Conservation (phyloP, 1,140 invertebrate genomes). For the Euura lappo region DNA sequence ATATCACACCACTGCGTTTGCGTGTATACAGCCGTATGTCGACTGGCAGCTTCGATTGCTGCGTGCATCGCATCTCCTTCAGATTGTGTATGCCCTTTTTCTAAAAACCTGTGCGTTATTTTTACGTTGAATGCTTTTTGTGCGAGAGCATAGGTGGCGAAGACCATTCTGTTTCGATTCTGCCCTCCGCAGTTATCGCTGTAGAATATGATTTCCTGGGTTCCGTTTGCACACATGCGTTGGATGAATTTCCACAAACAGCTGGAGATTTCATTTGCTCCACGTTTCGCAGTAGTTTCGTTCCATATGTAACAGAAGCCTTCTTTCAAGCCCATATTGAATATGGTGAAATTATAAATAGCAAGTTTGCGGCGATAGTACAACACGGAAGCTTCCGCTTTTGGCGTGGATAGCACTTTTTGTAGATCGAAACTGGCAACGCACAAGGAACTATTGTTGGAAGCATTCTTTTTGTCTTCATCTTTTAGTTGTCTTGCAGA, state of each 20-base stretch:
- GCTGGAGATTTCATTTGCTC: conserved; percentile 41
- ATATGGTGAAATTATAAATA: conserved; percentile 43
- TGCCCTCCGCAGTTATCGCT: conserved; percentile 55
- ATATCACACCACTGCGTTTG: conserved; percentile 35
- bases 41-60: conserved; percentile 41
- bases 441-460: conserved; percentile 18
- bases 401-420: conserved; percentile 28
- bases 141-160: conserved; percentile 35
- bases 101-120: conserved; percentile 42
- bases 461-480: conserved; percentile 21
- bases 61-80: conserved; percentile 44
- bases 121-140: conserved; percentile 31
- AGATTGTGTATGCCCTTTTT: conserved; percentile 31
- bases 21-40: conserved; percentile 39
- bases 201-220: conserved; percentile 42
- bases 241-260: conserved; percentile 36
- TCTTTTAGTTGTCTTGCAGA: conserved; percentile 19
- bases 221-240: conserved; percentile 22
- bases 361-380: conserved; percentile 42
- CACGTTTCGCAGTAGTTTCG: conserved; percentile 32
- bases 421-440: conserved; percentile 32
- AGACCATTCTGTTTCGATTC: conserved; percentile 52
- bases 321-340: conserved; percentile 27
- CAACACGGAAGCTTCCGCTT: conserved; percentile 35
- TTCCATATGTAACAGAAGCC: conserved; percentile 38